These are phyloP conservation scores for Acrobeloides nanus DNA, from an alignment of 2,888 invertebrate genomes.

Conservation along the genomic window DNA sequence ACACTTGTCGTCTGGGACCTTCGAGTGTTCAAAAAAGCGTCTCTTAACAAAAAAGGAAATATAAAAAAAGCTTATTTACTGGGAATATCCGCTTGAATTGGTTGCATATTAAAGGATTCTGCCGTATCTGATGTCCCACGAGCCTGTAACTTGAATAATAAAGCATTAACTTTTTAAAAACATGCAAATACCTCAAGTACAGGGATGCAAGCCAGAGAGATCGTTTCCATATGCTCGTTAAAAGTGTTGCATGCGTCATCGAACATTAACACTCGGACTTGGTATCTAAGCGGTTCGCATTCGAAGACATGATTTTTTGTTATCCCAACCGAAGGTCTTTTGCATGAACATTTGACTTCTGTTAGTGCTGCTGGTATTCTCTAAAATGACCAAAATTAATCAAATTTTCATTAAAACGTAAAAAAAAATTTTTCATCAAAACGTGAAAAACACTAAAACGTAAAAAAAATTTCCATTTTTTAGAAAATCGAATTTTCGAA, in stretches of 20 bases:
- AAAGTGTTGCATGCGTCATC: slow-evolving; percentile 45
- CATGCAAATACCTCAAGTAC: slow-evolving; percentile 53
- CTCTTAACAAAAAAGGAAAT: too few relatives aligned
- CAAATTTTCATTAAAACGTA: background rate
- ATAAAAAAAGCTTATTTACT: too few relatives aligned
- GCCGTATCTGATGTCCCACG: too few relatives aligned
- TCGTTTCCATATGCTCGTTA: slow-evolving; percentile 44
- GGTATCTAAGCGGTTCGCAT: slow-evolving; percentile 50
- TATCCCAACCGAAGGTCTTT: slow-evolving; percentile 39
- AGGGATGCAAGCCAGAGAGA: slow-evolving; percentile 48
- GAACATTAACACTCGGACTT: slow-evolving; percentile 48
- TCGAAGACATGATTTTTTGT: slow-evolving; percentile 50
- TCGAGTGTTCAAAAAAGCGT: too few relatives aligned
- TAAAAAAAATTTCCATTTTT: too few relatives aligned
- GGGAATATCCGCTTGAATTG: too few relatives aligned
- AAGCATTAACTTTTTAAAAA: too few relatives aligned
- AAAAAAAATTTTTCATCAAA: background rate
- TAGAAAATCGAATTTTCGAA: too few relatives aligned
- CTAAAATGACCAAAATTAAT: slow-evolving; percentile 24
- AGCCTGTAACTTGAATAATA: too few relatives aligned
- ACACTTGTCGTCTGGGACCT: too few relatives aligned
- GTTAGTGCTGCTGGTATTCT: slow-evolving; percentile 50
- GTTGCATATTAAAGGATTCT: too few relatives aligned
- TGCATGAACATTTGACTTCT: slow-evolving; percentile 50
- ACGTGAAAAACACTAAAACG: background rate